Percentiles rank a stretch among this genome's conserved stretches.
Evolutionary conservation across 2,113 vertebrate genomes (phyloP).

Genomic region (Gallinago undulata): DNA sequence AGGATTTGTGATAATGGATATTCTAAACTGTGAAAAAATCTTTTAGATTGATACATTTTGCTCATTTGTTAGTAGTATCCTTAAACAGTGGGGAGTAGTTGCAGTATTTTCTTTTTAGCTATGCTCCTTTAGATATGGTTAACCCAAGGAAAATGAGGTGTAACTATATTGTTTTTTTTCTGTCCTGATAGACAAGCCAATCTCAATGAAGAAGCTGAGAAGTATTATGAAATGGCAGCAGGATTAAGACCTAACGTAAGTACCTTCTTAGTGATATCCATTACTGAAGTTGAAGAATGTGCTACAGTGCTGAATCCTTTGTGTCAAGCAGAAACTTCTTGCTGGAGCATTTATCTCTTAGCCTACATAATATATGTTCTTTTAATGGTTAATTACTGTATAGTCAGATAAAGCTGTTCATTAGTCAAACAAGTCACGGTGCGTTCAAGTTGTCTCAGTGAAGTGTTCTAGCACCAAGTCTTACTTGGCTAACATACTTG

Average conservation of each 20-base stretch:
- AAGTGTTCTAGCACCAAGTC: background rate
- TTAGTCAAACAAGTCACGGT: background rate
- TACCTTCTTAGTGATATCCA: conserved; percentile 56
- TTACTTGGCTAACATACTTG: background rate
- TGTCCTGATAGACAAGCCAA: conserved; percentile 89
- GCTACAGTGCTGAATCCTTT: background rate
- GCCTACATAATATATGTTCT: background rate
- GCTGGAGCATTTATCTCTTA: background rate
- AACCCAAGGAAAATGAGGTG: background rate
- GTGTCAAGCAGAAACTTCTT: background rate
- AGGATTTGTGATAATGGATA: background rate
- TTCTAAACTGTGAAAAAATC: background rate
- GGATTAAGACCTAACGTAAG: conserved; percentile 94
- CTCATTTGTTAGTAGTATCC: background rate
- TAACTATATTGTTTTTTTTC: background rate
- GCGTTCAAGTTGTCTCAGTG: background rate
- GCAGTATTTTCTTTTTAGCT: background rate
- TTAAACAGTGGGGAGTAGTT: background rate
- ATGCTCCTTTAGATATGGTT: background rate
- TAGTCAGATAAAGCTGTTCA: background rate
- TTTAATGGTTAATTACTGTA: background rate
- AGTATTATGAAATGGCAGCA: conserved; percentile 92
- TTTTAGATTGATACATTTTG: background rate
- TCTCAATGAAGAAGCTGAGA: conserved; percentile 94
- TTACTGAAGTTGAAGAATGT: conserved; percentile 24